Conservation (phyloP, 2,797 vertebrate genomes). For the Cetoscarus ocellatus region DNA sequence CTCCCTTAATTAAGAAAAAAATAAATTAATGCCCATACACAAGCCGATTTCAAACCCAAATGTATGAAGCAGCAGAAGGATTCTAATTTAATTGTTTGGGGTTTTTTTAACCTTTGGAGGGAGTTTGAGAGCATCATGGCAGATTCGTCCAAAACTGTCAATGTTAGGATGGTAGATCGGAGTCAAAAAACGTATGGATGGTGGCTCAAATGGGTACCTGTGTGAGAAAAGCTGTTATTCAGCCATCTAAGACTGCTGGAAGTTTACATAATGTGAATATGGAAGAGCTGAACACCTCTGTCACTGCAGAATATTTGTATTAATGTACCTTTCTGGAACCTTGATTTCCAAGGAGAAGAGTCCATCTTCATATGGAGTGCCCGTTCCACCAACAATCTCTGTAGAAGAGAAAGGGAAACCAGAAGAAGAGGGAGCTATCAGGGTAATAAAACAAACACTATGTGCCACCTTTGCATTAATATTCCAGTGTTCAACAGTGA, state of each 20-base stretch:
- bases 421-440: too few relatives aligned
- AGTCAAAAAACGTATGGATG: conserved; percentile 93
- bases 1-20: conserved; percentile 83
- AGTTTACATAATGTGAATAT: background rate
- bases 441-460: too few relatives aligned
- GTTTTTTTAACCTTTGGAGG: conserved; percentile 89
- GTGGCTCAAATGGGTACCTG: conserved; percentile 97
- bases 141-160: conserved; percentile 95
- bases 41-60: background rate
- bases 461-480: too few relatives aligned
- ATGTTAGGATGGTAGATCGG: conserved; percentile 99
- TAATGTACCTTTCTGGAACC: conserved; percentile 90
- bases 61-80: too few relatives aligned
- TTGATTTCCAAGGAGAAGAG: conserved; percentile 92
- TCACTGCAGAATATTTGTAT: background rate
- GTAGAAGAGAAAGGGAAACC: background rate
- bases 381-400: conserved; percentile 91
- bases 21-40: background rate
- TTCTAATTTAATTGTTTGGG: too few relatives aligned
- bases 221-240: background rate
- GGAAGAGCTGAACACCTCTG: background rate
- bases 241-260: background rate
- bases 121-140: conserved; percentile 93
- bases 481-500: too few relatives aligned
- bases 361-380: conserved; percentile 94